Conservation (phyloP, 2,888 invertebrate genomes). For the Ectropis crepuscularia region DNA sequence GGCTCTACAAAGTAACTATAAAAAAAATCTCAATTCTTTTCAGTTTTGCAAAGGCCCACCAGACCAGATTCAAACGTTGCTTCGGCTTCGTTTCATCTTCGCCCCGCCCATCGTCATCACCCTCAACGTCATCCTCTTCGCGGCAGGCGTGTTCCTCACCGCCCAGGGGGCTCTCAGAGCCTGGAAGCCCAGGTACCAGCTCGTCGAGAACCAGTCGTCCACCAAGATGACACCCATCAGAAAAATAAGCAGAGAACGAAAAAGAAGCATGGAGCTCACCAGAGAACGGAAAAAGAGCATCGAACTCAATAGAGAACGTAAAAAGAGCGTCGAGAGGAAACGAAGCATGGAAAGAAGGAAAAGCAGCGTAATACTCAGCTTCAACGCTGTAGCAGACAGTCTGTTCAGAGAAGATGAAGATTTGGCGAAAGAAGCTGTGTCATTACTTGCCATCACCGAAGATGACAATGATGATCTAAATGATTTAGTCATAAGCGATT, state of each 20-base stretch:
- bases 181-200: conserved; percentile 65
- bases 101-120: conserved; percentile 80
- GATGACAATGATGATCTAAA: conserved; percentile 60
- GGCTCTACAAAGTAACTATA: background rate
- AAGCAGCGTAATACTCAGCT: conserved; percentile 57
- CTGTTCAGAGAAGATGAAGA: conserved; percentile 61
- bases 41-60: conserved; percentile 76
- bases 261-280: conserved; percentile 39
- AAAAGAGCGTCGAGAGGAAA: conserved; percentile 42
- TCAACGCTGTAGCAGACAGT: conserved; percentile 53
- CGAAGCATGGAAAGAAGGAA: conserved; percentile 50
- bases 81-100: conserved; percentile 77
- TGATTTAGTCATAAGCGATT: conserved; percentile 55
- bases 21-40: conserved; percentile 27
- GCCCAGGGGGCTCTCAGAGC: conserved; percentile 66
- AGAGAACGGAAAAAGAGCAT: too few species aligned
- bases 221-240: conserved; percentile 40
- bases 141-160: conserved; percentile 75
- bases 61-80: conserved; percentile 65
- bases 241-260: conserved; percentile 47
- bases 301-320: conserved; percentile 44
- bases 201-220: conserved; percentile 46
- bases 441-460: conserved; percentile 65
- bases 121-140: conserved; percentile 70
- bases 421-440: conserved; percentile 66